These are phyloP conservation scores for Trichacis sp. DNA, from an alignment of 2,888 invertebrate genomes.

Conservation along the genomic window DNA sequence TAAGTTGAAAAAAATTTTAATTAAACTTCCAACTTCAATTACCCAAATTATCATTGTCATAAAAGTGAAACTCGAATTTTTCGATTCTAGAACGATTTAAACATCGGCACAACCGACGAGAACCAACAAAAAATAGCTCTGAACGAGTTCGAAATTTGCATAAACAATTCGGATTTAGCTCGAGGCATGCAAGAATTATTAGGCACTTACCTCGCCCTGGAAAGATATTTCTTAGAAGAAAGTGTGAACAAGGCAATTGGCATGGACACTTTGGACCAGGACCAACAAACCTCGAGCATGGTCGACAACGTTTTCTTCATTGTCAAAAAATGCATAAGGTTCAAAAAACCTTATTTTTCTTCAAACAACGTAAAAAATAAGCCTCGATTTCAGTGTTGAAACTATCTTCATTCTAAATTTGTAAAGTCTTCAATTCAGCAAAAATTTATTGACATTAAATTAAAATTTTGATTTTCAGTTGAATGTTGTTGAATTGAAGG, in stretches of 20 bases:
- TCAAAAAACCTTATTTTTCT: too few relatives aligned
- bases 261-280: conserved; percentile 81
- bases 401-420: too few relatives aligned
- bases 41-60: too few relatives aligned
- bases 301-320: conserved; percentile 99
- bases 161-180: conserved; percentile 80
- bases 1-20: conserved; percentile 65
- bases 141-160: conserved; percentile 74
- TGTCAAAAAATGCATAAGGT: conserved; percentile 93
- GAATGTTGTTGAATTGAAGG: too few relatives aligned
- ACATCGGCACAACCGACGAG: conserved; percentile 72
- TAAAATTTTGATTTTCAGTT: conserved; percentile 11
- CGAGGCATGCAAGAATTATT: conserved; percentile 85
- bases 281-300: conserved; percentile 87
- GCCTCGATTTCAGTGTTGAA: too few relatives aligned
- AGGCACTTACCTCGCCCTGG: conserved; percentile 89
- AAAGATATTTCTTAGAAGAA: conserved; percentile 95
- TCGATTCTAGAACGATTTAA: conserved; percentile 73
- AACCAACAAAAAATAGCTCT: conserved; percentile 69
- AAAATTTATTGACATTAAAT: too few relatives aligned
- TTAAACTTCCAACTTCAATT: background rate
- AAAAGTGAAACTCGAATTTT: too few relatives aligned
- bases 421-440: too few relatives aligned
- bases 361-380: too few relatives aligned
- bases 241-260: conserved; percentile 92